Percentiles rank a stretch among this genome's conserved stretches.
Conservation (phyloP, 1,140 invertebrate genomes). For the Leptopilina clavipes region DNA sequence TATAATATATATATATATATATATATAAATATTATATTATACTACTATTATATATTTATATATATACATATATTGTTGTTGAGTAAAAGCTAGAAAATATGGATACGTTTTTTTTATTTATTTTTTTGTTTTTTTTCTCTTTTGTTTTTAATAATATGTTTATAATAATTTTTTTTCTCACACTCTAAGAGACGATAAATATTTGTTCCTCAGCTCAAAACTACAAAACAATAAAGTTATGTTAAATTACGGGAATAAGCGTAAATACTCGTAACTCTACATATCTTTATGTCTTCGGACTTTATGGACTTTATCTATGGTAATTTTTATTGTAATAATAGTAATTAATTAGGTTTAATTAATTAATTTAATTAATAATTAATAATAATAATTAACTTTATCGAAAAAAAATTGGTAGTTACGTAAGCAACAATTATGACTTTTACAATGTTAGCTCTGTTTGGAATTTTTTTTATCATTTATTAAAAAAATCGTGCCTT, state of each 20-base stretch:
- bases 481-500: not conserved
- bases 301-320: slow-evolving; percentile 5
- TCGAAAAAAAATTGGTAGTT: not conserved
- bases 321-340: no score
- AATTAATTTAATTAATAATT: no score
- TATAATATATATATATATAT: slow-evolving; percentile 28
- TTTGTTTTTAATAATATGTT: slow-evolving; percentile 2
- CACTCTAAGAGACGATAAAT: slow-evolving; percentile 29
- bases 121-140: slow-evolving; percentile 5
- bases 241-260: not conserved
- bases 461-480: slow-evolving; percentile 1
- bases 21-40: slow-evolving; percentile 25
- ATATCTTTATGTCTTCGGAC: not conserved
- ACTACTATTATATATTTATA: slow-evolving; percentile 38
- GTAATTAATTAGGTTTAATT: not conserved
- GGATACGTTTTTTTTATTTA: slow-evolving; percentile 52
- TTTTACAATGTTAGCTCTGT: not conserved
- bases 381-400: not conserved
- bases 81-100: slow-evolving; percentile 70
- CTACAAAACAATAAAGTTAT: slow-evolving; percentile 29
- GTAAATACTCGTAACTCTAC: not conserved
- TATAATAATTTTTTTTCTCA: not conserved
- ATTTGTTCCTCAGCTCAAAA: slow-evolving; percentile 1
- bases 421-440: not conserved
- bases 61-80: slow-evolving; percentile 49